Evolutionary conservation across 1,140 invertebrate species (phyloP), one percentile per base, ranked within the genome.

Genomic region (Caenorhabditis latens): DNA sequence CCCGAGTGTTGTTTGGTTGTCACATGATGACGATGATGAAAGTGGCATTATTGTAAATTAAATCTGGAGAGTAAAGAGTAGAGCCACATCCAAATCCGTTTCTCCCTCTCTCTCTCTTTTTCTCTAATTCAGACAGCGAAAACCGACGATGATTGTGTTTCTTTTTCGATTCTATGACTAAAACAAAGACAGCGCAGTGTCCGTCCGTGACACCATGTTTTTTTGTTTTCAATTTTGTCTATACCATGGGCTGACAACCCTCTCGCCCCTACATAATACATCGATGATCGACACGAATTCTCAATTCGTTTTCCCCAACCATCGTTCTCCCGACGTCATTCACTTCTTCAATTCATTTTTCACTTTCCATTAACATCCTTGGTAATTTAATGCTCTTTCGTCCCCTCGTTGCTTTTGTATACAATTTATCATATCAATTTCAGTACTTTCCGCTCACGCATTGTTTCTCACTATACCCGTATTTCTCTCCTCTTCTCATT

Each of bases 21-120:
- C 67, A 71, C 67, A 71, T 71, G 42, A 46, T 71, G 67, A 71
- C 40, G 67, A 71, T 46, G 67, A 71, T 71, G 67, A 65, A 40
- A 40, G 32, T 40, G 67, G 11, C 67, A 46, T 71, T 46, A 71
- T 71, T 46, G 42, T 42, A 71, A 71, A 65, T 65, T 32, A 65
- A 71, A 71, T 71, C 67, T 71, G 42, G 42, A 71, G 67, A 16
- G 67, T 84, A 61, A 40, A 84, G 83, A 61, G 55, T 58, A 55
- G 83, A 40, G 21, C 32, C 46, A 9, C 79, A 32, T 14, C n/a
- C 32, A 16, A 43, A 55, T 58, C 40, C 55, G 32, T 42, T 58
- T 84, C 55, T 55, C 32, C 32, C 32, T 32, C 32, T 32, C 32
- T 32, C 32, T 32, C 32, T 32, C 32, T 32, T 32, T 32, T 32